A percentile compares a stretch with the other conserved stretches of the same genome.
phyloP scores from a whole-genome alignment of 2,888 invertebrate species.

The Dorcus parallelipipedus region DNA sequence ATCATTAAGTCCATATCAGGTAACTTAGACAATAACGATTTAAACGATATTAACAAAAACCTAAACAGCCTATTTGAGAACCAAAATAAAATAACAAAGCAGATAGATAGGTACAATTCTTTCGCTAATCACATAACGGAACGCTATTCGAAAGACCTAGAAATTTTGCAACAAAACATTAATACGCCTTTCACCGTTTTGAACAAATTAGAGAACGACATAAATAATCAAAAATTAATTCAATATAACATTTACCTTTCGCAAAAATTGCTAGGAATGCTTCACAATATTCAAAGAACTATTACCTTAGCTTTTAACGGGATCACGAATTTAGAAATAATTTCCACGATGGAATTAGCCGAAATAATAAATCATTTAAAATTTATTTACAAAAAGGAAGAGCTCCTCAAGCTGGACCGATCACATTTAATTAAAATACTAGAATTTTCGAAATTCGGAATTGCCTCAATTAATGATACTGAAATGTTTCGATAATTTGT shows the following conservation, averaged over 20 bases:
- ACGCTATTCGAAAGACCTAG: conserved; percentile 12
- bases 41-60: conserved; percentile 17
- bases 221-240: conserved; percentile 7
- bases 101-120: conserved; percentile 16
- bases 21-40: conserved; percentile 18
- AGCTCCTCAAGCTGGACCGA: conserved; percentile 14
- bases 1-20: conserved; percentile 19
- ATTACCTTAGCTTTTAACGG: conserved; percentile 15
- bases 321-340: conserved; percentile 17
- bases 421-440: conserved; percentile 12
- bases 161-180: conserved; percentile 5
- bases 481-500: too few species aligned
- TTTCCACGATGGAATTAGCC: conserved; percentile 14
- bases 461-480: conserved; percentile 1
- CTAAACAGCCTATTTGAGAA: too few species aligned
- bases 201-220: conserved; percentile 3
- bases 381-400: conserved; percentile 16
- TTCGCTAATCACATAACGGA: conserved; percentile 22
- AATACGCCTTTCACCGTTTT: conserved; percentile 6
- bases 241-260: conserved; percentile 11
- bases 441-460: conserved; percentile 8
- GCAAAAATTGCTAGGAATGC: conserved; percentile 2
- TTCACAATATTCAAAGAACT: conserved; percentile 17
- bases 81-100: conserved; percentile 14
- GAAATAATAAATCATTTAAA: conserved; percentile 16